Base-by-base conservation (phyloP, 1,140 invertebrate species). In the Cotesia vestalis region DNA sequence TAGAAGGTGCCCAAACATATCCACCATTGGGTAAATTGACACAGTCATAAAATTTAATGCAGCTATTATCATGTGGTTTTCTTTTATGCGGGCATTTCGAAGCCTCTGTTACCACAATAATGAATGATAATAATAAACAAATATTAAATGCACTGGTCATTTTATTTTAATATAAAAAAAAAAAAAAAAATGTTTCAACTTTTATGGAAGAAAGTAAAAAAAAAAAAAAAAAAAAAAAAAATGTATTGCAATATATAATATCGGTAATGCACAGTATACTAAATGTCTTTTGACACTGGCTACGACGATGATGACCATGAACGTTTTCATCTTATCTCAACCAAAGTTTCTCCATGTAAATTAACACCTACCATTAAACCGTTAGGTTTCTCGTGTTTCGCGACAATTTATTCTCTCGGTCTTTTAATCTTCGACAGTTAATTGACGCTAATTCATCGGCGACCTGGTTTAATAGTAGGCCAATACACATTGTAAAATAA, bases 21-120 rank as follows among this genome's bases (percentile, higher is more conserved):
- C 81, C 82, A 1, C 82, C 84, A 52, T 78, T 77, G 0, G 86
- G 84, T 5, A 89, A 46, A 78, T 88, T 86, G 4, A 87, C 76
- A 63, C 89, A 89, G 46, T 86, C 88, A 66, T 86, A 89, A 80
- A 86, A 89, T 70, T 86, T 81, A 61, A 82, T 84, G 62, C 88
- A 89, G 51, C 87, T 84, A 0, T 84, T 89, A 52, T 78, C 73
- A 73, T 89, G 88, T 14, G 87, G 82, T 67, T 86, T 86, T 71
- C 81, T 84, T 71, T 82, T 75, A 78, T 88, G 84, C 55, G 87
- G 87, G 67, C 89, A 89, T 60, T 76, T 81, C 17, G 80, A 84
- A 11, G 77, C 68, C 1, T 14, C 57, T 4, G 40, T 46, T 46
- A 46, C 40, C 40, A 46, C 40, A 46, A 46, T 46, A 46, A 8